These are phyloP conservation scores for Pterois miles DNA, from an alignment of 2,797 vertebrate genomes.

Conservation along the genomic window DNA sequence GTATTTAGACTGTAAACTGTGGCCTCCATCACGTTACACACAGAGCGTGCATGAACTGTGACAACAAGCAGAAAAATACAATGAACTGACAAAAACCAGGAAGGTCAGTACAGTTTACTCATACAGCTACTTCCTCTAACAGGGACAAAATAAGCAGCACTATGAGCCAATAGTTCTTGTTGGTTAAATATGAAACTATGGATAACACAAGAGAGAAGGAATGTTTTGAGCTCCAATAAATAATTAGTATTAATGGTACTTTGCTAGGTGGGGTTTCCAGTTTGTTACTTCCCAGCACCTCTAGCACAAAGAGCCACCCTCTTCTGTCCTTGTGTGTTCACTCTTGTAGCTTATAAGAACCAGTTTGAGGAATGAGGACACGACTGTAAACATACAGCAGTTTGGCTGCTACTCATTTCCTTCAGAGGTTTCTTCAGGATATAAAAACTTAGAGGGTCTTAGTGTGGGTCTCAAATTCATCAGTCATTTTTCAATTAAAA, in stretches of 20 bases:
- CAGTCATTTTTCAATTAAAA: not conserved
- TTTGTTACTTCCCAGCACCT: not conserved
- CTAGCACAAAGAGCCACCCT: not conserved
- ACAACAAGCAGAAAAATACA: not conserved
- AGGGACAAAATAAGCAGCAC: not conserved
- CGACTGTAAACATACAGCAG: not conserved
- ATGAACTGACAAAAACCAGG: slow-evolving; percentile 14
- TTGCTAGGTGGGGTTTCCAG: not conserved
- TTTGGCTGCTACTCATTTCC: not conserved
- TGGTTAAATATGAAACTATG: not conserved
- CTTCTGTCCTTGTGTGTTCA: not conserved
- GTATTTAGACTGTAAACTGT: not conserved
- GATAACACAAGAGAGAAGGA: not conserved
- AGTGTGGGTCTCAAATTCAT: not conserved
- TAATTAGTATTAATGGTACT: not conserved
- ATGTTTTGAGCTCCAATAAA: not conserved
- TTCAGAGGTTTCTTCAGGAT: not conserved
- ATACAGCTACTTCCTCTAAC: slow-evolving; percentile 46
- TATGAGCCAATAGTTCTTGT: not conserved
- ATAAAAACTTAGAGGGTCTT: not conserved
- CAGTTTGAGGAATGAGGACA: not conserved
- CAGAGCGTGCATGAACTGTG: not conserved
- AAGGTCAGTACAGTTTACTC: slow-evolving; percentile 21
- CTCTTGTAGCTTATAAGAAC: not conserved
- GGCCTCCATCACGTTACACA: not conserved